Evolutionary conservation across 2,113 vertebrate species (phyloP).

Genomic region (Nycticorax nycticorax): DNA sequence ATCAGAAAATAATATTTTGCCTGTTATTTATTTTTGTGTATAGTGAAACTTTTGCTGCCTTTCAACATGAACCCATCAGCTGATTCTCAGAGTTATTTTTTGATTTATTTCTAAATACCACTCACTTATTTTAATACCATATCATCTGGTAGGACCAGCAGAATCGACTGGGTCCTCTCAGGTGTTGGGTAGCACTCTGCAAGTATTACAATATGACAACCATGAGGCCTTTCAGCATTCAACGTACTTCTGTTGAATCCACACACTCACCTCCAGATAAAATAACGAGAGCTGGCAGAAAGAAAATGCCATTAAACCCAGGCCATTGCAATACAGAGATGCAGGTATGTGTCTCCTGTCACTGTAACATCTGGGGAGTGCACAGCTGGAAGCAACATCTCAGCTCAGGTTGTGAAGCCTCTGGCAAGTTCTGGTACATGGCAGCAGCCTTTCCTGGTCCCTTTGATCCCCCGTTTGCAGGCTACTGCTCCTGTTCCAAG

Average conservation of each 20-base stretch:
- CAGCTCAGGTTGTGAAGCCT: neutral
- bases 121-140: neutral
- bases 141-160: neutral
- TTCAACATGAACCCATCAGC: accelerated
- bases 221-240: neutral
- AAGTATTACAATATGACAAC: neutral
- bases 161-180: neutral
- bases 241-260: neutral
- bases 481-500: neutral
- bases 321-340: neutral
- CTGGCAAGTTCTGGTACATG: neutral
- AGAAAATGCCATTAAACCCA: neutral
- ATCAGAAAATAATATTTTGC: neutral
- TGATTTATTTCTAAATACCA: neutral
- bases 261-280: neutral
- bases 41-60: neutral
- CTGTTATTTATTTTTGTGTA: neutral
- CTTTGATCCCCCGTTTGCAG: neutral
- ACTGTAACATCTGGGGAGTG: neutral
- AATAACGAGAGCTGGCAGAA: neutral
- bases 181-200: too few species aligned
- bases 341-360: neutral
- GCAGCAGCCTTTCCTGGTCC: neutral
- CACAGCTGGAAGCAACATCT: neutral
- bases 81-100: neutral